phyloP scores from a whole-genome alignment of 2,113 vertebrate genomes.

The Girardinichthys multiradiatus region DNA sequence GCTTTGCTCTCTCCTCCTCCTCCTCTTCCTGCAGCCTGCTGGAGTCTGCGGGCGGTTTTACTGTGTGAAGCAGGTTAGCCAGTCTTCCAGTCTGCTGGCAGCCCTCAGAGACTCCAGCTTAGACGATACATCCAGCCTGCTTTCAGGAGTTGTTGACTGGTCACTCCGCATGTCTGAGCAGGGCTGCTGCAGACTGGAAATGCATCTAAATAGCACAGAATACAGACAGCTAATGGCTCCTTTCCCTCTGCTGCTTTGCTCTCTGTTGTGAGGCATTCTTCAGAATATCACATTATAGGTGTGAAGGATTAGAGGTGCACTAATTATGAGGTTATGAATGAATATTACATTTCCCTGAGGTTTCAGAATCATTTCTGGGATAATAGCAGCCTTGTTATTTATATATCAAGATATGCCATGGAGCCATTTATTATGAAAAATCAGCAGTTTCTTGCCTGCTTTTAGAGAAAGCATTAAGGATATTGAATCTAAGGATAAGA shows the following conservation, averaged over 20 bases:
- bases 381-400: constrained; percentile 54
- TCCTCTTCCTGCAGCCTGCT: too few species aligned
- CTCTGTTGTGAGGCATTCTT: constrained; percentile 17
- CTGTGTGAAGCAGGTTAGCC: too few species aligned
- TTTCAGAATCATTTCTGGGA: constrained; percentile 50
- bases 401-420: constrained; percentile 55
- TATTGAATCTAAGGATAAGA: constrained; percentile 15
- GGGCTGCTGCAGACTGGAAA: constrained; percentile 27
- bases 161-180: constrained; percentile 33
- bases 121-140: constrained; percentile 45
- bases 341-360: constrained; percentile 47
- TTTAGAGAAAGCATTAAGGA: constrained; percentile 13
- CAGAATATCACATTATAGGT: constrained; percentile 49
- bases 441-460: constrained; percentile 26
- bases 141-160: constrained; percentile 51
- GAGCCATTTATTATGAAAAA: constrained; percentile 48
- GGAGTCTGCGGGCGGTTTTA: neutral
- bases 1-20: neutral
- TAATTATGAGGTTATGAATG: constrained; percentile 58
- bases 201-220: constrained; percentile 39
- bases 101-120: constrained; percentile 37
- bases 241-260: constrained; percentile 24
- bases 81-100: constrained; percentile 4
- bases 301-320: constrained; percentile 53
- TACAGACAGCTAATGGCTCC: neutral